Evolutionary conservation across 1,140 invertebrate species (phyloP), one percentile per base, ranked within the genome.

Genomic region (Holotrichia oblita): DNA sequence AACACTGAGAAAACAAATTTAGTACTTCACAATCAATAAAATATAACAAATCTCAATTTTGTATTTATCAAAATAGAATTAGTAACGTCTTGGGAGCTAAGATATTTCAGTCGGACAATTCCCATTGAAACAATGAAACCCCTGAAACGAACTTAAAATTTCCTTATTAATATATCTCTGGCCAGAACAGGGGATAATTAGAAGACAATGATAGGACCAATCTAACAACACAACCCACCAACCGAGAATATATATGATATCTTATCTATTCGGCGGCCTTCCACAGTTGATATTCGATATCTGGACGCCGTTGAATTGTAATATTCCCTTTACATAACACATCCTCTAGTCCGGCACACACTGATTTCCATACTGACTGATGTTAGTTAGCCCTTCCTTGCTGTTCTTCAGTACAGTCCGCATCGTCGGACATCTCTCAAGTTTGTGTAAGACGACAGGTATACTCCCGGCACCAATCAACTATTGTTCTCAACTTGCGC

Each of bases 321-420:
- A 79, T 80, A 79, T 77, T 69, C 44, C 59, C 78, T 82, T 82
- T 80, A 82, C 74, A 79, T 78, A 80, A 80, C 79, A 82, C 79
- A 80, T 82, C 80, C 80, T 80, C 79, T 78, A n/a, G 80, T 75
- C 81, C 77, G 79, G 73, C 80, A 82, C 78, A 83, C 81, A 81
- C 82, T 82, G 83, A 83, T 83, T 83, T 83, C 83, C 83, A 83
- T 83, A 83, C 83, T 83, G 83, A 83, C 81, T 83, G 81, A 82
- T 82, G 83, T 83, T 83, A 82, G 79, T 82, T 81, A 79, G 81
- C 81, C 80, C 81, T 82, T 81, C 79, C 81, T 77, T 82, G 81
- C 73, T 81, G 79, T 81, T 81, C 79, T 72, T 74, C 61, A 20
- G 61, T 64, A 73, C 76, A 73, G 41, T 44, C 73, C 69, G 44